These are phyloP conservation scores for Phylloscopus trochiloides DNA, from an alignment of 2,113 vertebrate species.

Conservation along the genomic window DNA sequence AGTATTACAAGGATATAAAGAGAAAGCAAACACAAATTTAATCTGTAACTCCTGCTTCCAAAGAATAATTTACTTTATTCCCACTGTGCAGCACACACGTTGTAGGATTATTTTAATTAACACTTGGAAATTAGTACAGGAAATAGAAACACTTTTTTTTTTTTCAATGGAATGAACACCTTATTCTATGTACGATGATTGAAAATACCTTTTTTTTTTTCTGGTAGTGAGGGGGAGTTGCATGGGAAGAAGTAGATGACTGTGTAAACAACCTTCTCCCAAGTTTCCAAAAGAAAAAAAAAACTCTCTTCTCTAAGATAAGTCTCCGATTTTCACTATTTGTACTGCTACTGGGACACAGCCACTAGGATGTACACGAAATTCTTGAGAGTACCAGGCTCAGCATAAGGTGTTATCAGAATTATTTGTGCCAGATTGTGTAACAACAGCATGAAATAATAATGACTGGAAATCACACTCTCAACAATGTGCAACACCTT, in stretches of 20 bases:
- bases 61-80: background rate
- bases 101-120: background rate
- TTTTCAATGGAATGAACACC: background rate
- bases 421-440: background rate
- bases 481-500: background rate
- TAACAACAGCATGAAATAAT: background rate
- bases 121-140: background rate
- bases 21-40: background rate
- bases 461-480: background rate
- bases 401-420: background rate
- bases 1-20: background rate
- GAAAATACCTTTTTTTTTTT: background rate
- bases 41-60: background rate
- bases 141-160: background rate
- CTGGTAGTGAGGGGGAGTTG: background rate
- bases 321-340: background rate
- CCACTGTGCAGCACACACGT: background rate
- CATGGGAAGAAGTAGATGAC: background rate
- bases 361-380: accelerated
- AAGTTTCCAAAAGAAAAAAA: background rate
- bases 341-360: background rate
- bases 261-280: background rate
- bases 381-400: background rate
- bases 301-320: background rate
- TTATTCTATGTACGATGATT: background rate